These are phyloP conservation scores for Xestia rhomboidea DNA, from an alignment of 2,888 invertebrate genomes.

Conservation along the genomic window DNA sequence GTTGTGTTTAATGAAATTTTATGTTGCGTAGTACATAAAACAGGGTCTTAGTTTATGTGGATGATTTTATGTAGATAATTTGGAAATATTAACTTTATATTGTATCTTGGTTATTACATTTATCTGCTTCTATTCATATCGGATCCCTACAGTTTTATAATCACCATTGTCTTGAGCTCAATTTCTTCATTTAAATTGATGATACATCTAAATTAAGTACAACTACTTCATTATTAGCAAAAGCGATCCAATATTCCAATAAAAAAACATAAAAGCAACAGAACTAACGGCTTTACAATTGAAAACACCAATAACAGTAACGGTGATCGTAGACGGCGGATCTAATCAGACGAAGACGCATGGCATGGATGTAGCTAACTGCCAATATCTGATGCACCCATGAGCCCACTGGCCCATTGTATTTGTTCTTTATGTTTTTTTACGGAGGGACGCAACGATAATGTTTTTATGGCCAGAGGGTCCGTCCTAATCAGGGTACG, in stretches of 20 bases:
- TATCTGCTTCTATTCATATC: slow-evolving; percentile 7
- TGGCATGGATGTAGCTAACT: slow-evolving; percentile 86
- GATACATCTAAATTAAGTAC: neutral
- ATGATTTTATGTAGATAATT: slow-evolving; percentile 47
- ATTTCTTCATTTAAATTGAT: slow-evolving; percentile 24
- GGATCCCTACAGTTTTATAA: neutral
- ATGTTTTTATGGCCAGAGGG: slow-evolving; percentile 90
- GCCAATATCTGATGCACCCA: slow-evolving; percentile 89
- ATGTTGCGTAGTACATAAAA: slow-evolving; percentile 60
- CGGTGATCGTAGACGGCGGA: slow-evolving; percentile 69
- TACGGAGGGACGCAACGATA: slow-evolving; percentile 88
- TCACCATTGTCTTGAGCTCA: no score
- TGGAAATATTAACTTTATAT: neutral
- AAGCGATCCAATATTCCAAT: slow-evolving; percentile 52
- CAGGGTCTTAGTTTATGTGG: slow-evolving; percentile 44
- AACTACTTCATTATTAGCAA: slow-evolving; percentile 21
- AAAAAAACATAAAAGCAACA: slow-evolving; percentile 60
- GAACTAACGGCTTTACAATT: slow-evolving; percentile 80
- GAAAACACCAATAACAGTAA: slow-evolving; percentile 79
- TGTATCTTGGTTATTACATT: neutral
- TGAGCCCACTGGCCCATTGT: slow-evolving; percentile 84
- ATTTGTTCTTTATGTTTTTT: slow-evolving; percentile 90
- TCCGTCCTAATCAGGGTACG: slow-evolving; percentile 88
- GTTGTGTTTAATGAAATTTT: slow-evolving; percentile 72
- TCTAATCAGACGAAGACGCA: slow-evolving; percentile 85